These are phyloP conservation scores for Aspidiotus destructor DNA, from an alignment of 2,888 invertebrate genomes.

Conservation along the genomic window DNA sequence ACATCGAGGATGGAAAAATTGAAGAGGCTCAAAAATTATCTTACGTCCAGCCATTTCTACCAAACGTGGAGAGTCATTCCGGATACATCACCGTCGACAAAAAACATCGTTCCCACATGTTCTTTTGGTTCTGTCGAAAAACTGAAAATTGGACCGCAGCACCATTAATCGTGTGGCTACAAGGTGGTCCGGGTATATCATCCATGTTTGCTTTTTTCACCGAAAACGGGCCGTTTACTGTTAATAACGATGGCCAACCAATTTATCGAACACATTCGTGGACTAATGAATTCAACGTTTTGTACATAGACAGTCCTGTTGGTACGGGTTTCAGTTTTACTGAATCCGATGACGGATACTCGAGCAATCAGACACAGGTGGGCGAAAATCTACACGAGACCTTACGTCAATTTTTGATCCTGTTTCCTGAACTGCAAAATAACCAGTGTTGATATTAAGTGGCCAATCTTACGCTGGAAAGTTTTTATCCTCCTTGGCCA, in stretches of 20 bases:
- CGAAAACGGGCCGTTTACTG: not conserved
- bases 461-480: constrained; percentile 57
- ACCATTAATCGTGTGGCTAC: not conserved
- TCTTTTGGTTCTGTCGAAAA: not conserved
- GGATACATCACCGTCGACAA: not conserved
- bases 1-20: not conserved
- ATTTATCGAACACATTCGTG: not conserved
- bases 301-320: not conserved
- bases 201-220: not conserved
- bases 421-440: constrained; percentile 48
- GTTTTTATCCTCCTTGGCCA: constrained; percentile 47
- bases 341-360: constrained; percentile 37
- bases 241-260: not conserved
- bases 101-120: not conserved
- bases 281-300: not conserved
- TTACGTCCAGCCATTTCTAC: not conserved
- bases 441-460: constrained; percentile 52
- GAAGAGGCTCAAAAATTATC: not conserved
- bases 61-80: not conserved
- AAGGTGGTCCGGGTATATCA: not conserved
- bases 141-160: not conserved
- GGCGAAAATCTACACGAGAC: constrained; percentile 48
- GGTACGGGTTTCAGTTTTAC: not conserved
- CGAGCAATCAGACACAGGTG: constrained; percentile 48
- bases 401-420: constrained; percentile 50